These are phyloP conservation scores for Micrasema minimum DNA, from an alignment of 1,140 invertebrate species.

Conservation along the genomic window DNA sequence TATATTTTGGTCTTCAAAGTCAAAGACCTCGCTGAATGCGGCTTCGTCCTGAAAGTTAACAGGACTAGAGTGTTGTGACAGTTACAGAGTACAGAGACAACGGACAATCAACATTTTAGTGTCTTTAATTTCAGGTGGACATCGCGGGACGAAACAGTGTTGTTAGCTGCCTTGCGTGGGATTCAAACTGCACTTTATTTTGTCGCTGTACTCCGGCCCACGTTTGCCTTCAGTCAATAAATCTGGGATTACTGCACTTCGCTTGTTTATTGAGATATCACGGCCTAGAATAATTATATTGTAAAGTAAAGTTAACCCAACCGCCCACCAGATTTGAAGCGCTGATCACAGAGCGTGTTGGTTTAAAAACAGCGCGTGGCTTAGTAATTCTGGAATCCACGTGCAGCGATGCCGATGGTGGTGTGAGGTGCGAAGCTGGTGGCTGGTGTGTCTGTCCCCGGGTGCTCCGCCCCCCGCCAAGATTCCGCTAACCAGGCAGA, in stretches of 20 bases:
- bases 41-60: slow-evolving; percentile 1
- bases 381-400: too few species aligned
- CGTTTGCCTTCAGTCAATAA: slow-evolving; percentile 17
- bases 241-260: not conserved
- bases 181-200: slow-evolving; percentile 3
- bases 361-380: not conserved
- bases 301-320: not conserved
- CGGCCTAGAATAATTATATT: too few species aligned
- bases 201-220: slow-evolving; percentile 12
- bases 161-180: slow-evolving; percentile 9
- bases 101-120: not conserved
- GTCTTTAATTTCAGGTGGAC: too few species aligned
- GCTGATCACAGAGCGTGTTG: too few species aligned
- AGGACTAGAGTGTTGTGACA: slow-evolving; percentile 25
- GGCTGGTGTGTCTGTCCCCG: not conserved
- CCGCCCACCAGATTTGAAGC: too few species aligned
- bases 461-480: slow-evolving; percentile 33
- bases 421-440: slow-evolving; percentile 1
- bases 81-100: not conserved
- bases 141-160: too few species aligned
- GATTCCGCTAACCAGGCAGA: slow-evolving; percentile 53
- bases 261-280: not conserved
- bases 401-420: slow-evolving; percentile 7
- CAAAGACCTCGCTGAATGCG: slow-evolving; percentile 36
- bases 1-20: slow-evolving; percentile 40